These are phyloP conservation scores for Ibidorhyncha struthersii DNA, from an alignment of 2,113 vertebrate genomes.

Conservation along the genomic window DNA sequence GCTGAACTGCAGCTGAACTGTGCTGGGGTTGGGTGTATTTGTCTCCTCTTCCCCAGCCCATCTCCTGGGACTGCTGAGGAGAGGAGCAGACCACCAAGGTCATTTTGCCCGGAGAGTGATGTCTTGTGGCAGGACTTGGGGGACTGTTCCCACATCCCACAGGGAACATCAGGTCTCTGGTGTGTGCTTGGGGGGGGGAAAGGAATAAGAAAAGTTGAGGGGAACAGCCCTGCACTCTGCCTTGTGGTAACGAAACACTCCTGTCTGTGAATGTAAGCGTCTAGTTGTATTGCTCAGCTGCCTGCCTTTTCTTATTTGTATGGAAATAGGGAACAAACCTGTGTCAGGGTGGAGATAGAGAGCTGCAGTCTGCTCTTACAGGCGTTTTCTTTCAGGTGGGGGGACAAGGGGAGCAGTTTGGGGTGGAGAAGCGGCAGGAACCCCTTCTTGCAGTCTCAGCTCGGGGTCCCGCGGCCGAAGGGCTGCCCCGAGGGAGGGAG, in stretches of 20 bases:
- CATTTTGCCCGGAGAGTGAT: neutral
- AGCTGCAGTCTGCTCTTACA: neutral
- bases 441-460: neutral
- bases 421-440: neutral
- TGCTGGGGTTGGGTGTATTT: neutral
- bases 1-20: neutral
- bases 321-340: neutral
- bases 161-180: neutral
- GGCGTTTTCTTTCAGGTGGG: neutral
- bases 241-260: neutral
- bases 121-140: neutral
- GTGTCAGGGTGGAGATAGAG: neutral
- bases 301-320: constrained; percentile 1
- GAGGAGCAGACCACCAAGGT: neutral
- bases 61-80: neutral
- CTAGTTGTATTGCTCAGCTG: neutral
- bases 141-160: neutral
- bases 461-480: rapidly evolving
- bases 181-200: neutral
- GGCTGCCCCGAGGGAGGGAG: neutral
- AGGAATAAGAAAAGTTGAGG: neutral
- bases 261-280: neutral
- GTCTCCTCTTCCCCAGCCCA: neutral
- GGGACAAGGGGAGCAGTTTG: neutral
- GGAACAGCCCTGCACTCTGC: neutral